Evolutionary conservation across 2,113 vertebrate genomes (phyloP), one percentile per base, ranked within the genome.

Genomic region (Xiphophorus maculatus): DNA sequence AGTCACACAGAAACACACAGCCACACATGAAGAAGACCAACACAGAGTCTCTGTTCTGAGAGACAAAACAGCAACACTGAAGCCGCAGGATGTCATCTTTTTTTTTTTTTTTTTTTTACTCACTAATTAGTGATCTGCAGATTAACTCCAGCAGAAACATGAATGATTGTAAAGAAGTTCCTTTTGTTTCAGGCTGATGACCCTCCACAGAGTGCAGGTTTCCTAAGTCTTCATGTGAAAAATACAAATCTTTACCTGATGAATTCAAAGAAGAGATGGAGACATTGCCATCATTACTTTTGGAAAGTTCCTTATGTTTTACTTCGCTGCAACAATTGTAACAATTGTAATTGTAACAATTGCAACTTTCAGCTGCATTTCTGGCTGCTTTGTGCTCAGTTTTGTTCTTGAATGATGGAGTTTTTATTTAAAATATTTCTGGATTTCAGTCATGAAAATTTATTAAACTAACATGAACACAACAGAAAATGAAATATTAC

Each of bases 81-180:
- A 74, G 66, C 83, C 28, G 73, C 77, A 29, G 63, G 66, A 62
- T 77, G 68, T 17, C 67, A 42, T 15, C 1, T 2, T 37, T 37
- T 37, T 37, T 37, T 3, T 3, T 42, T 3, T 42, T 30, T 32
- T 14, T 48, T 48, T 48, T 6, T 19, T 4, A 19, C 44, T 48
- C 42, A 14, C 42, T 17, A 48, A 48, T 19, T 48, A 66, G 66
- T 84, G 33, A 67, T 63, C 62, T 66, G 69, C 3, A n/a, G n/a
- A 72, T 22, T 66, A 40, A 69, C 71, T 35, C 15, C 82, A 80
- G 60, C 66, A 69, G 69, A 82, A 79, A 64, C 79, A 66, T 74
- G 88, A 89, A 84, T 84, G 82, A 81, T 40, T 65, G 44, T 70
- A 71, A 73, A 83, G 8, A 77, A 89, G 66, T 68, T 28, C 37